Evolutionary conservation across 2,888 invertebrate genomes (phyloP).

Genomic region (Drosophila dives): DNA sequence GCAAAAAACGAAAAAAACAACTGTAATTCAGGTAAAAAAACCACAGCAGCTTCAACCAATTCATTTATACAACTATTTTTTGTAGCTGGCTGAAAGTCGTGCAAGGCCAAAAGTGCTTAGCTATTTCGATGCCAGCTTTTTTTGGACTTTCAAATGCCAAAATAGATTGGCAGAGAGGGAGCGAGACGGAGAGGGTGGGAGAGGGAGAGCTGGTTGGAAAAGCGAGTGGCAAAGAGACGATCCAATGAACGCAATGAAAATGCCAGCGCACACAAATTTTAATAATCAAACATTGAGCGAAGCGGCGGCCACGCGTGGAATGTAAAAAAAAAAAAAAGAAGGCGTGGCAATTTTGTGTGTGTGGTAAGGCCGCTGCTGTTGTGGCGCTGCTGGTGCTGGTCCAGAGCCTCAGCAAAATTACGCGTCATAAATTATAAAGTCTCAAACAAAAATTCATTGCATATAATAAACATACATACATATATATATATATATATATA

Average conservation of each 20-base stretch:
- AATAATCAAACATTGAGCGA: conserved; percentile 69
- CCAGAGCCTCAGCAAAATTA: conserved; percentile 53
- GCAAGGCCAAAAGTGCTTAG: conserved; percentile 42
- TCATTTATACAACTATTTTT: conserved; percentile 36
- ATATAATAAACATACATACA: conserved; percentile 50
- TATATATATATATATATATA: not conserved
- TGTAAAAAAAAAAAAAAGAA: conserved; percentile 55
- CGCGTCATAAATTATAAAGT: conserved; percentile 72
- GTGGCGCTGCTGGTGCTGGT: conserved; percentile 23
- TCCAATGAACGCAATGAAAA: conserved; percentile 73
- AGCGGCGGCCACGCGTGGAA: conserved; percentile 71
- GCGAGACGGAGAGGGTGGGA: not conserved
- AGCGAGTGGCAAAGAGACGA: conserved; percentile 30
- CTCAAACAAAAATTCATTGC: conserved; percentile 72
- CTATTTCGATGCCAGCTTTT: conserved; percentile 48
- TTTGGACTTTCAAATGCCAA: conserved; percentile 32
- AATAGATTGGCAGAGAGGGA: conserved; percentile 18
- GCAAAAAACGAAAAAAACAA: conserved; percentile 10
- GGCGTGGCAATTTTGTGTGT: conserved; percentile 51
- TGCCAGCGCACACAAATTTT: conserved; percentile 73
- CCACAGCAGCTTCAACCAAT: conserved; percentile 22
- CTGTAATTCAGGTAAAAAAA: conserved; percentile 24
- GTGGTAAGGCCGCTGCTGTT: conserved; percentile 4
- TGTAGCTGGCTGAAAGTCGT: conserved; percentile 4
- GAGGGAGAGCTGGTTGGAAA: not conserved